These are phyloP conservation scores for Hypercompe scribonia DNA, from an alignment of 2,888 invertebrate species.

Conservation along the genomic window DNA sequence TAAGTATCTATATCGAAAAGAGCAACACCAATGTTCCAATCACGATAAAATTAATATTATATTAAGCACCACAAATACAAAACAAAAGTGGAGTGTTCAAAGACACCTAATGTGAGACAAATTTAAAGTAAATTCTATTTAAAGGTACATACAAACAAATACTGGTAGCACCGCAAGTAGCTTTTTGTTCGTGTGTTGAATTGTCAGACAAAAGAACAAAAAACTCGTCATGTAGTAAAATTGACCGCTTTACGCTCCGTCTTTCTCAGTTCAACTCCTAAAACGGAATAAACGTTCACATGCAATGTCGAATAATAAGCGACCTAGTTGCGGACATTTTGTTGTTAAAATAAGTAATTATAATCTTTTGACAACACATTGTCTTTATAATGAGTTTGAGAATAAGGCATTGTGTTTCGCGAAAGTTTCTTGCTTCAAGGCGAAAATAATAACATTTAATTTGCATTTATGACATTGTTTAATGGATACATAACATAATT, in stretches of 20 bases:
- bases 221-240: neutral
- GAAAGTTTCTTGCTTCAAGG: slow-evolving; percentile 50
- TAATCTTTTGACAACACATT: slow-evolving; percentile 57
- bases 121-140: neutral
- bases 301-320: slow-evolving; percentile 52
- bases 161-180: neutral
- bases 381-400: slow-evolving; percentile 49
- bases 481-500: slow-evolving; percentile 2
- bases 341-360: slow-evolving; percentile 55
- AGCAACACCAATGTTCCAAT: neutral
- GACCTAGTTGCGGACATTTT: slow-evolving; percentile 49
- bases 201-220: neutral
- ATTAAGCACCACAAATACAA: neutral
- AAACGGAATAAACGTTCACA: slow-evolving; percentile 47
- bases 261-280: neutral
- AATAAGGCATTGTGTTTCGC: slow-evolving; percentile 49
- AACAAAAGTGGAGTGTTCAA: neutral
- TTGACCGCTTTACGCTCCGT: slow-evolving; percentile 11
- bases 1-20: too few relatives aligned
- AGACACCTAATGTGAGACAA: neutral
- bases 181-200: neutral
- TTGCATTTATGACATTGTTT: slow-evolving; percentile 36
- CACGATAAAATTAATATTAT: neutral
- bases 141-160: neutral
- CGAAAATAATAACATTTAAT: slow-evolving; percentile 43